Evolutionary conservation across 2,888 invertebrate genomes (phyloP), one percentile per base, ranked within the genome.

Genomic region (Leptinotarsa haldemani): DNA sequence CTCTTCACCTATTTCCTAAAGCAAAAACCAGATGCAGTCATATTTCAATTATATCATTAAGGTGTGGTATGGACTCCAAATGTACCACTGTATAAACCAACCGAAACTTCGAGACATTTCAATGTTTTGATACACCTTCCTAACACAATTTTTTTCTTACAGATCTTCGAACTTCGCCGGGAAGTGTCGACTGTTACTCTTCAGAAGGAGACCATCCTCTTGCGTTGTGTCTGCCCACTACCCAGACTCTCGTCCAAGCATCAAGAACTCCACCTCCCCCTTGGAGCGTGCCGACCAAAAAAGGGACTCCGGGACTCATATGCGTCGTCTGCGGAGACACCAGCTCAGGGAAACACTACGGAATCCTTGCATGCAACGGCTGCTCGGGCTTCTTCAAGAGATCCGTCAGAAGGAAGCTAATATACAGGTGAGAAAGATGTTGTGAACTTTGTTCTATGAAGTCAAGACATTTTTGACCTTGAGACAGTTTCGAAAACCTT

Each of bases 341-440:
- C 7, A 97, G 97, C 82, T 97, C 97, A 2, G 98, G 98, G 2
- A 98, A 98, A 84, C 98, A 98, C 87, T 98, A 98, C 87, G 98
- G 99, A 0, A 98, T 99, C 84, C 90, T 99, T 78, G 99, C 99
- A 0, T 99, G 99, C 88, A 99, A 99, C 85, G 99, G 99, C 0
- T 99, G 99, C 90, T 97, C 97, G 73, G 99, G 99, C 0, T 99
- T 99, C 90, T 99, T 99, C 90, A 99, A 99, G 87, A 89, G 99
- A 79, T 97, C 97, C 80, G 98, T 99, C 52, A 90, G 98, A 70
- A 91, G 98, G 85, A 98, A 98, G 89, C 92, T 99, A 76, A 98
- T 98, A 81, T 99, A 99, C 90, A 94, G 98, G 98, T 97, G 83
- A 77, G 77, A n/a, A 1, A 7, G 30, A 30, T 12, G 13, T 16